phyloP scores from a whole-genome alignment of 2,113 vertebrate genomes.

The Sporophila hypoxantha region DNA sequence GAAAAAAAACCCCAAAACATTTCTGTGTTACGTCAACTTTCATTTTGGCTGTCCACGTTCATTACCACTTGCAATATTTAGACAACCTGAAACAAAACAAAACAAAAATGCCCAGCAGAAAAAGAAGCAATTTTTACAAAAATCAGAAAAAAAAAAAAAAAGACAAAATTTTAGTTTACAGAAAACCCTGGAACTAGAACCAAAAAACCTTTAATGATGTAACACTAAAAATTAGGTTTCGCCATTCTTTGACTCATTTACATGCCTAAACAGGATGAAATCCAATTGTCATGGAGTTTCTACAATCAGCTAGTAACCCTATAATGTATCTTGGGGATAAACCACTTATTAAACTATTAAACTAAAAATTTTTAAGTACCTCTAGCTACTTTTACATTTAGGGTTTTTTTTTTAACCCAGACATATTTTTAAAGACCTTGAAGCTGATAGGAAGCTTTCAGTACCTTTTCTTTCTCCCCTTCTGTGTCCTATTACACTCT shows the following conservation, averaged over 20 bases:
- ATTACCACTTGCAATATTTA: background rate
- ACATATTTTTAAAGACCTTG: background rate
- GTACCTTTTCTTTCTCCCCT: background rate
- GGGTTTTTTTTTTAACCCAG: background rate
- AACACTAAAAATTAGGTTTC: background rate
- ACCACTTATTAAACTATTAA: background rate
- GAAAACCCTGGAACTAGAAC: background rate
- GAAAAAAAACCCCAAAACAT: accelerated
- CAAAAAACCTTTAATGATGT: background rate
- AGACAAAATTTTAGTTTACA: background rate
- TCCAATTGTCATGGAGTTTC: background rate
- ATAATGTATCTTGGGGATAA: background rate
- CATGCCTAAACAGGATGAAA: background rate
- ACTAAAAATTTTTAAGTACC: background rate
- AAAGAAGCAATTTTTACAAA: background rate
- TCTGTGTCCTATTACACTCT: background rate
- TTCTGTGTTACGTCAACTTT: background rate
- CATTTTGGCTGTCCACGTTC: background rate
- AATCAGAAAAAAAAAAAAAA: background rate
- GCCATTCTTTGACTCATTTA: background rate
- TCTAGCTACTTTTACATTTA: background rate
- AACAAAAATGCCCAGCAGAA: background rate
- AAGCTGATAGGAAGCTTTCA: background rate
- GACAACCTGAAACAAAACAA: background rate
- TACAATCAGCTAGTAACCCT: background rate